Evolutionary conservation across 2,113 vertebrate species (phyloP), one percentile per base, ranked within the genome.

Genomic region (Callipepla californica): DNA sequence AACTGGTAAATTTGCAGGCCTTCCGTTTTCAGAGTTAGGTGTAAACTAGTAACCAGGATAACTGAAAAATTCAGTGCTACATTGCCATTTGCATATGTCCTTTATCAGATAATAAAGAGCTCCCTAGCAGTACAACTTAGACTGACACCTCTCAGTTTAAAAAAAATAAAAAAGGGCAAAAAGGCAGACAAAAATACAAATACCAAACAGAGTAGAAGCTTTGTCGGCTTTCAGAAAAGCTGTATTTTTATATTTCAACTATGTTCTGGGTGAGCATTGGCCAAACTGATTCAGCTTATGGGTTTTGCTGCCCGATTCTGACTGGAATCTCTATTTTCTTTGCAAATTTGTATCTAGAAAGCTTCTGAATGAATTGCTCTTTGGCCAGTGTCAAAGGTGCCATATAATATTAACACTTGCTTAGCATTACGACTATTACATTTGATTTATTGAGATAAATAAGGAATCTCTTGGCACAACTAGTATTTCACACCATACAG

Each of bases 391-490:
- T 92, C 94, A 96, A 94, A 94, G 82, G 88, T 86, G 53, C 28
- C 48, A 70, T 36, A 62, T 80, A 94, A 92, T 84, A 85, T 68
- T 91, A 94, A 81, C n/a, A 89, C 45, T 92, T 80, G 38, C 72
- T 91, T 90, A 76, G 76, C n/a, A 26, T 96, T 96, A 95, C 85
- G 89, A 87, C 87, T 88, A 95, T 94, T 89, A 89, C 59, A 92
- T 91, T 97, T 96, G 91, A 97, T 97, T 97, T 95, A 95, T 92
- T 89, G 84, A 95, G 74, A 91, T 83, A 95, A 97, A 96, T 86
- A 94, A 95, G 73, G 85, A 96, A 94, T 80, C 90, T 75, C 78
- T 85, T 89, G 84, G 50, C 83, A 95, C 87, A 80, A 44, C 44
- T 57, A 79, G 48, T 87, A 85, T 95, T 96, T 96, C 89, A 92